phyloP scores from a whole-genome alignment of 1,140 invertebrate genomes.

The Drosophila melanica region DNA sequence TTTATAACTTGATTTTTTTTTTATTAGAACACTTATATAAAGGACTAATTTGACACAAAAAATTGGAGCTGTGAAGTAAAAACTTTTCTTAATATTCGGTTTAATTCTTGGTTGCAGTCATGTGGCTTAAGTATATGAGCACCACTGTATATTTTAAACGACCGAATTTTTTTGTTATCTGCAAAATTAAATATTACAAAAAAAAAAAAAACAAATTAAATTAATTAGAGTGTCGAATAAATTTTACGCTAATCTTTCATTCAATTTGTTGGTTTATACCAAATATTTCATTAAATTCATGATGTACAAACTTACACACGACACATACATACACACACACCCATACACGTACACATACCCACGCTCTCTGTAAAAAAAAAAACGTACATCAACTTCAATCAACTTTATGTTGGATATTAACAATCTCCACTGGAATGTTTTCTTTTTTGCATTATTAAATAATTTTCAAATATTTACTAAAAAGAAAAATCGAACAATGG shows the following conservation, averaged over 20 bases:
- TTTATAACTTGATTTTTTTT: too few relatives aligned
- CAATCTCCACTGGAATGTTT: constrained; percentile 66
- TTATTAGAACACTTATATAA: too few relatives aligned
- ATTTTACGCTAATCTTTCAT: constrained; percentile 13
- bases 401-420: constrained; percentile 35
- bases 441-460: constrained; percentile 53
- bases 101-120: too few relatives aligned
- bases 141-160: too few relatives aligned
- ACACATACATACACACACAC: constrained; percentile 22
- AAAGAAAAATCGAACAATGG: constrained; percentile 53
- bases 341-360: constrained; percentile 33
- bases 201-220: constrained; percentile 4
- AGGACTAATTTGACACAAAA: too few relatives aligned
- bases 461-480: constrained; percentile 77
- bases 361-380: constrained; percentile 33
- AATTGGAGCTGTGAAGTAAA: too few relatives aligned
- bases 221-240: not conserved
- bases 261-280: constrained; percentile 18
- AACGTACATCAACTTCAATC: constrained; percentile 18
- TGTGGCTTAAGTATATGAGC: too few relatives aligned
- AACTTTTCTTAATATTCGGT: too few relatives aligned
- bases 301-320: constrained; percentile 23
- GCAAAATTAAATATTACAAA: not conserved
- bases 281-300: constrained; percentile 40
- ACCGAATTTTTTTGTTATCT: too few relatives aligned